Evolutionary conservation across 1,140 invertebrate genomes (phyloP), one percentile per base, ranked within the genome.

Genomic region (Zaprionus africanus): DNA sequence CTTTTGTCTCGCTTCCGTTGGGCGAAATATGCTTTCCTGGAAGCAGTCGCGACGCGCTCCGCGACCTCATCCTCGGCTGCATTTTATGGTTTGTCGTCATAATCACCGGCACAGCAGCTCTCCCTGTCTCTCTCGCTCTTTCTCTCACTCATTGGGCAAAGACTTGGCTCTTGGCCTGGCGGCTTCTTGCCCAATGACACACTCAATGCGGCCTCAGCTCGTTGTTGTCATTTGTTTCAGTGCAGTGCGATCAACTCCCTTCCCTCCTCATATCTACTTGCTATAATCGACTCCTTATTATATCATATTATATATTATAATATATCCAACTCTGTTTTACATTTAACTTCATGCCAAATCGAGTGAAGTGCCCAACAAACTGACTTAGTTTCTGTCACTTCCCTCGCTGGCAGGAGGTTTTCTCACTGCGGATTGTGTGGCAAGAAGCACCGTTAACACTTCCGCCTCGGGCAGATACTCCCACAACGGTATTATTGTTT

Each of bases 11-110:
- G 22, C 53, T 28, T 56, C n/a, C 24, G 24, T n/a, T 24, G 15
- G 61, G 54, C 66, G 22, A 69, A 57, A 57, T 69, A 51, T 53
- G 53, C 41, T 62, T 82, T 86, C 82, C 83, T 63, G 83, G 82
- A 86, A 86, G 76, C 79, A 65, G 24, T 17, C 79, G 79, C 78
- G 78, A 68, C 76, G 61, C 69, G 65, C 75, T 67, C 66, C 56
- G 76, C 34, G 53, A 53, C 54, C 78, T 65, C 77, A 83, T 80
- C 84, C 77, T 78, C 69, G 77, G 76, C 81, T 80, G 81, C 84
- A 74, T 87, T 87, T 87, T 81, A 87, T 88, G 85, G 84, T 88
- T 83, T 87, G 83, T 87, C 83, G 84, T 88, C 84, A 88, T 88
- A 90, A 87, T 87, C 83, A 90, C 85, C 81, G 78, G 46, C 79